Conservation (phyloP, 2,888 invertebrate species). For the Leptinotarsa peninsularis region DNA sequence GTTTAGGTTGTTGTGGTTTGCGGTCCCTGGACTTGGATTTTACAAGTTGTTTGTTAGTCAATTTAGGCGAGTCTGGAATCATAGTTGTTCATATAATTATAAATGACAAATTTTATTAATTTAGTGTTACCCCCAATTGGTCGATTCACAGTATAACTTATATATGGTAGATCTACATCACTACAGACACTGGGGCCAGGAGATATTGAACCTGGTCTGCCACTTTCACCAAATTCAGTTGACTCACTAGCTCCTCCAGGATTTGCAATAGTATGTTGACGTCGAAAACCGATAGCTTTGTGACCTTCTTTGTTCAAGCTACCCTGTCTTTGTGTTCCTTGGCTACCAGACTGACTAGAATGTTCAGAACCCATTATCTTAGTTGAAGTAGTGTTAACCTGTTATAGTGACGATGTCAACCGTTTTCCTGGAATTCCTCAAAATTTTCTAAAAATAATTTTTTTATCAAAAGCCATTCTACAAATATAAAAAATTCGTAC, state of each 20-base stretch:
- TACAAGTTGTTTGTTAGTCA: constrained; percentile 72
- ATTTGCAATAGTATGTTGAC: constrained; percentile 66
- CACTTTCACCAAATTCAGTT: constrained; percentile 51
- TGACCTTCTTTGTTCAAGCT: constrained; percentile 52
- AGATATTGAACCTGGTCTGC: constrained; percentile 80
- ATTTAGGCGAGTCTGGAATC: constrained; percentile 82
- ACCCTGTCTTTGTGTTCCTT: constrained; percentile 52
- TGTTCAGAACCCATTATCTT: constrained; percentile 65
- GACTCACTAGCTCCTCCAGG: constrained; percentile 59
- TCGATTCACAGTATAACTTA: constrained; percentile 89
- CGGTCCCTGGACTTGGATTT: constrained; percentile 56
- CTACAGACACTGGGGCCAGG: constrained; percentile 91
- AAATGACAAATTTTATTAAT: background rate
- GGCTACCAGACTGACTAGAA: constrained; percentile 55
- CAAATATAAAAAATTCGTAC: too few species aligned
- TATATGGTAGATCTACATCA: constrained; percentile 89
- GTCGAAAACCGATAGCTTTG: constrained; percentile 55
- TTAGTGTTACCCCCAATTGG: constrained; percentile 80
- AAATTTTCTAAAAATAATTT: background rate
- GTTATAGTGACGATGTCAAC: too few species aligned
- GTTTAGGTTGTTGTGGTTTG: constrained; percentile 64
- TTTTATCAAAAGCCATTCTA: too few species aligned
- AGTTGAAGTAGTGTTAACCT: background rate
- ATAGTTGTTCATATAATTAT: background rate
- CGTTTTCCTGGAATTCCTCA: too few species aligned